phyloP scores from a whole-genome alignment of 2,113 vertebrate species.

The Cyanoliseus patagonus region DNA sequence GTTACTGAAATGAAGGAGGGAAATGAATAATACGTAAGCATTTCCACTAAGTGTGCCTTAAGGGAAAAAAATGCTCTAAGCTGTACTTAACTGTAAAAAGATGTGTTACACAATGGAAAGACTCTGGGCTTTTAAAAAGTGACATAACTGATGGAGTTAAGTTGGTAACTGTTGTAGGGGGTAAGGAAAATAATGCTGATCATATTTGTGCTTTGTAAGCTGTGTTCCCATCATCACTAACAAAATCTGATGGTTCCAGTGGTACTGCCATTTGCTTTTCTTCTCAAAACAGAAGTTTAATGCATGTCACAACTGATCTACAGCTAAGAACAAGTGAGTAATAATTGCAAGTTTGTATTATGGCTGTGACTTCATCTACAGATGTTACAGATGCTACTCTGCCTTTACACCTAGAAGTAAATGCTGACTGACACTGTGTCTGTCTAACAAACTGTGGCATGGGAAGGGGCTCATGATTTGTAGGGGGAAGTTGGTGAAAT shows the following conservation, averaged over 20 bases:
- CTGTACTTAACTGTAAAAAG: not conserved
- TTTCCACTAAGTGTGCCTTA: not conserved
- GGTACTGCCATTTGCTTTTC: not conserved
- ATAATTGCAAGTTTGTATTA: not conserved
- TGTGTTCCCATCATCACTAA: not conserved
- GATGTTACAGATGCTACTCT: not conserved
- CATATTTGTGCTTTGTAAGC: not conserved
- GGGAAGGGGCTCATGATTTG: not conserved
- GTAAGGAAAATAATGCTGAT: not conserved
- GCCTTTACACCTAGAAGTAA: not conserved
- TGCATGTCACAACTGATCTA: too few relatives aligned
- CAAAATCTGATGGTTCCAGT: not conserved
- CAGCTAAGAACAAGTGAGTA: not conserved
- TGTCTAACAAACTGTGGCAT: fast-evolving
- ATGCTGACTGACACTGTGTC: not conserved
- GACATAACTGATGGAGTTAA: not conserved
- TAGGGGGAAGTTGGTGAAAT: not conserved
- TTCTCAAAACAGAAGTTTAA: not conserved
- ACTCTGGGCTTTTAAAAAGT: not conserved
- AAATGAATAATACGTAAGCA: not conserved
- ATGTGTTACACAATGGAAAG: not conserved
- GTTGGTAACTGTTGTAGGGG: not conserved
- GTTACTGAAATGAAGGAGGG: not conserved
- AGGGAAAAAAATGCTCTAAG: not conserved
- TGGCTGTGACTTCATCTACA: not conserved